These are phyloP conservation scores for Ochotona curzoniae DNA, from an alignment of 2,113 vertebrate species.

Conservation along the genomic window DNA sequence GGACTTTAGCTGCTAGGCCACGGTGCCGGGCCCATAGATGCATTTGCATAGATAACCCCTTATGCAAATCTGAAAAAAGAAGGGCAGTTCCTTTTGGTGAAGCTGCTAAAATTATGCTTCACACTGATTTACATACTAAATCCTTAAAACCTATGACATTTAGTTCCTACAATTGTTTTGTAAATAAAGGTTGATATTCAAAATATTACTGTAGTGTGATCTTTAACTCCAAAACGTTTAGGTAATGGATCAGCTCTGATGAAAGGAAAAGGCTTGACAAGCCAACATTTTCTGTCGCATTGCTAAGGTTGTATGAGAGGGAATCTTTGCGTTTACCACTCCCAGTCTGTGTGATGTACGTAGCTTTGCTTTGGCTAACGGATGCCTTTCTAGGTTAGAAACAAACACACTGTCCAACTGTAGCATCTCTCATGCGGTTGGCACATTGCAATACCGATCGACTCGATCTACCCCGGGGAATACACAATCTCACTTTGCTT, in stretches of 20 bases:
- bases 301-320: background rate
- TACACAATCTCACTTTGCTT: background rate
- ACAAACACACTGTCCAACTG: background rate
- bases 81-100: conserved; percentile 9
- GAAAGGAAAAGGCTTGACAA: background rate
- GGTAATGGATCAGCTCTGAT: background rate
- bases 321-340: background rate
- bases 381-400: background rate
- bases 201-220: background rate
- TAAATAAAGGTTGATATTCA: conserved; percentile 16
- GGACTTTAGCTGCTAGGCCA: too few relatives aligned
- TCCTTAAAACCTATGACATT: conserved; percentile 29
- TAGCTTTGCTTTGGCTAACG: background rate
- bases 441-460: background rate
- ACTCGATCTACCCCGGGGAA: background rate
- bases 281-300: background rate
- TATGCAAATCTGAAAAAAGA: conserved; percentile 2
- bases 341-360: background rate
- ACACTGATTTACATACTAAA: conserved; percentile 19
- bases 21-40: too few relatives aligned
- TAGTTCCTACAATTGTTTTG: conserved; percentile 47
- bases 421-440: background rate
- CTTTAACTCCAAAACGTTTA: background rate
- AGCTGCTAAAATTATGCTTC: conserved; percentile 13
- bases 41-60: conserved; percentile 4